A percentile compares a stretch with the other conserved stretches of the same genome.
phyloP scores from a whole-genome alignment of 1,140 invertebrate species.

The Aphis gossypii region DNA sequence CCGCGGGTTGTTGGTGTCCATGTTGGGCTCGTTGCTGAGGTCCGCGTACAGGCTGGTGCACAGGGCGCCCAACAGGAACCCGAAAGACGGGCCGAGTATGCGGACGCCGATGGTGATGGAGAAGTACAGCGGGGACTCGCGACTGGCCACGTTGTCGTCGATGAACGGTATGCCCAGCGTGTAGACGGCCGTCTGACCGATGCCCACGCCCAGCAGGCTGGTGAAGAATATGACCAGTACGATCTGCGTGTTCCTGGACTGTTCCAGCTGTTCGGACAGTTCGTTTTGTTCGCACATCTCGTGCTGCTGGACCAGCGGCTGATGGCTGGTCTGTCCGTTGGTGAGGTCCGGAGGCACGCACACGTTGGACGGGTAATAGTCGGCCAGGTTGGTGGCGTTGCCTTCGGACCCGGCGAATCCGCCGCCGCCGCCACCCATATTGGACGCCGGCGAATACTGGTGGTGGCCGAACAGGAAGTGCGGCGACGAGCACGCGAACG shows the following conservation, averaged over 20 bases:
- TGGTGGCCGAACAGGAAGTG: slow-evolving; percentile 80
- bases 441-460: slow-evolving; percentile 65
- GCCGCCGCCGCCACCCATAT: background rate
- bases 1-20: slow-evolving; percentile 80
- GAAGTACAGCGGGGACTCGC: slow-evolving; percentile 92
- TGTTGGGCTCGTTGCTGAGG: slow-evolving; percentile 65
- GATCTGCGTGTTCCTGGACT: slow-evolving; percentile 79
- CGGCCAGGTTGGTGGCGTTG: background rate
- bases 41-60: slow-evolving; percentile 89
- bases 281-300: background rate
- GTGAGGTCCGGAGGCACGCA: background rate
- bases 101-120: slow-evolving; percentile 91
- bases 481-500: slow-evolving; percentile 85
- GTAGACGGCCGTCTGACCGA: slow-evolving; percentile 91
- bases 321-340: slow-evolving; percentile 55
- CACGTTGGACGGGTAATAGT: slow-evolving; percentile 56
- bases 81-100: slow-evolving; percentile 87
- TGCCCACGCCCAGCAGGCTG: slow-evolving; percentile 86
- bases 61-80: slow-evolving; percentile 88
- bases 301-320: background rate
- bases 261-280: slow-evolving; percentile 69
- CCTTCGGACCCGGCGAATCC: background rate
- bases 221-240: slow-evolving; percentile 87
- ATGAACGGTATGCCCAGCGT: slow-evolving; percentile 94
- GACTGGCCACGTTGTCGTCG: slow-evolving; percentile 90